Evolutionary conservation across 2,113 vertebrate genomes (phyloP).

Genomic region (Corydoras sp.): DNA sequence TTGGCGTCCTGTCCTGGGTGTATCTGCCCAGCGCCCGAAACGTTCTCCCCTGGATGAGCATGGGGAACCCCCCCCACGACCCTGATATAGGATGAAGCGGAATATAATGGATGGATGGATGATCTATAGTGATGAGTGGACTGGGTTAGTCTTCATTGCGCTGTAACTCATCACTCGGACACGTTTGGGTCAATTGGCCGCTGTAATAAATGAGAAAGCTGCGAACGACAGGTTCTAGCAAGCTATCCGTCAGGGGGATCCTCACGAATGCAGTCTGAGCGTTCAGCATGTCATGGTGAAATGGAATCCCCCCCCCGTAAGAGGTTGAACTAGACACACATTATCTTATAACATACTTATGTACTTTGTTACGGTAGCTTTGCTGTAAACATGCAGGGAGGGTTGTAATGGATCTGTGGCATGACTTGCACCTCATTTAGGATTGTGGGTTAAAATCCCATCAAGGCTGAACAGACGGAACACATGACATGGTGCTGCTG

Average conservation of each 20-base stretch:
- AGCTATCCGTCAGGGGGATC: background rate
- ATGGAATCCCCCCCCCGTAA: conserved; percentile 1
- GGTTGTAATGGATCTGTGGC: background rate
- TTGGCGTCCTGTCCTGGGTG: too few species aligned
- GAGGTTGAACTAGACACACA: conserved; percentile 6
- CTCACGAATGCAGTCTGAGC: conserved; percentile 20
- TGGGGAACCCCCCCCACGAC: too few species aligned
- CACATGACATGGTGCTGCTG: too few species aligned
- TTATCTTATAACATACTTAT: background rate
- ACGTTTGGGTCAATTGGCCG: conserved; percentile 46
- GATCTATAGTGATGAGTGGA: conserved; percentile 11
- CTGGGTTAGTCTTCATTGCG: conserved; percentile 47
- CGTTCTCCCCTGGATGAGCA: too few species aligned
- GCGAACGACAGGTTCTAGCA: conserved; percentile 42
- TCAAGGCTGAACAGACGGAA: too few species aligned
- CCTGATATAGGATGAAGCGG: too few species aligned
- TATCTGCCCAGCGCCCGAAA: too few species aligned
- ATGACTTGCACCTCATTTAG: too few species aligned
- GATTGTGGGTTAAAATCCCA: too few species aligned
- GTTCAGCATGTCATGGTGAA: conserved; percentile 22
- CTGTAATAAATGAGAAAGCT: conserved; percentile 53
- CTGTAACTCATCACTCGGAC: conserved; percentile 55
- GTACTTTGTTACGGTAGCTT: background rate
- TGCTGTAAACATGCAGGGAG: background rate
- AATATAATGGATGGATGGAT: background rate